These are phyloP conservation scores for Lycodopsis pacificus DNA, from an alignment of 2,797 vertebrate species.

Conservation along the genomic window DNA sequence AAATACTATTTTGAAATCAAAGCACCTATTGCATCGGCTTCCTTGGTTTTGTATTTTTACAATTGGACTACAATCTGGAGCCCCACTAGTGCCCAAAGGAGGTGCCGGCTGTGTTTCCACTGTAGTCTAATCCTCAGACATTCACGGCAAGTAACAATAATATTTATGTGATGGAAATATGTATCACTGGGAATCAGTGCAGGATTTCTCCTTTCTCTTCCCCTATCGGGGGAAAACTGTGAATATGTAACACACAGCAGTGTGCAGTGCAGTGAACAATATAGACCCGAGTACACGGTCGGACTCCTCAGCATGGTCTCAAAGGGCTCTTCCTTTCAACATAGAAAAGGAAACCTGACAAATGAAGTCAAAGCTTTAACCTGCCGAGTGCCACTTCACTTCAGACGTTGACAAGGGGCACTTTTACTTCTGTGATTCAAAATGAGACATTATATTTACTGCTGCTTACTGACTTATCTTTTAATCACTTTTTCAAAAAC, in stretches of 20 bases:
- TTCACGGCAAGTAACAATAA: slow-evolving; percentile 64
- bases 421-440: slow-evolving; percentile 25
- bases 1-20: slow-evolving; percentile 83
- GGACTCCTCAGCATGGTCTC: slow-evolving; percentile 52
- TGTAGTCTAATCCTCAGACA: slow-evolving; percentile 62
- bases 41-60: slow-evolving; percentile 80
- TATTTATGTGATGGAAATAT: slow-evolving; percentile 73
- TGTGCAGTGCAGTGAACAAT: slow-evolving; percentile 63
- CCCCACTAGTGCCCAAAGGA: slow-evolving; percentile 63
- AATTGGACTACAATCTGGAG: slow-evolving; percentile 74
- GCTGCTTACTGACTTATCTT: slow-evolving; percentile 30
- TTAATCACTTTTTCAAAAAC: slow-evolving; percentile 48
- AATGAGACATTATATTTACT: slow-evolving; percentile 46
- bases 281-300: slow-evolving; percentile 63
- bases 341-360: slow-evolving; percentile 7
- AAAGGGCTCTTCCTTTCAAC: slow-evolving; percentile 48
- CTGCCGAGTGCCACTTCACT: slow-evolving; percentile 19
- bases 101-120: slow-evolving; percentile 60
- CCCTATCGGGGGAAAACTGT: slow-evolving; percentile 44
- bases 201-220: slow-evolving; percentile 51
- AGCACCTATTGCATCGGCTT: slow-evolving; percentile 81
- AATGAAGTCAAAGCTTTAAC: slow-evolving; percentile 26
- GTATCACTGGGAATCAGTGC: slow-evolving; percentile 64
- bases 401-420: slow-evolving; percentile 13
- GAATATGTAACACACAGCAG: slow-evolving; percentile 62